Conservation (phyloP, 2,797 vertebrate species). For the Gallinago nigripennis region DNA sequence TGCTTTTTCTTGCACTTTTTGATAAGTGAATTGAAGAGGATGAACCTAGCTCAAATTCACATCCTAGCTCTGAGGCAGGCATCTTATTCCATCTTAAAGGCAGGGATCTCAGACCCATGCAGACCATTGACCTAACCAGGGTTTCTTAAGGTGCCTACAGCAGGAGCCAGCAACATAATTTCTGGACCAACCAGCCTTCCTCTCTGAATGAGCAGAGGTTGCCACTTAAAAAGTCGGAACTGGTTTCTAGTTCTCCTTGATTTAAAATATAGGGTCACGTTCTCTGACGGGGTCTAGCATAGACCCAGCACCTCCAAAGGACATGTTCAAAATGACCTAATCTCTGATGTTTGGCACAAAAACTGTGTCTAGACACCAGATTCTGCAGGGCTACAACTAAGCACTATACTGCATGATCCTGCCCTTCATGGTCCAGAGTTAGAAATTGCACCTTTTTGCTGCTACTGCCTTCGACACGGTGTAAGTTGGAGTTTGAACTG, state of each 20-base stretch:
- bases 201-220: not conserved
- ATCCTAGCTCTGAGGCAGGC: not conserved
- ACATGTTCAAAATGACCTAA: not conserved
- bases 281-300: not conserved
- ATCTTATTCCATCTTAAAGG: not conserved
- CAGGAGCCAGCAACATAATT: rapidly evolving
- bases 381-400: not conserved
- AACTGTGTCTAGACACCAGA: not conserved
- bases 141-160: not conserved
- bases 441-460: not conserved
- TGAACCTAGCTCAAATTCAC: not conserved
- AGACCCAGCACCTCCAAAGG: not conserved
- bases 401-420: rapidly evolving
- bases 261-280: not conserved
- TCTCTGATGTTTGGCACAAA: not conserved
- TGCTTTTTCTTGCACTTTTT: not conserved
- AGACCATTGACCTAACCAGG: not conserved
- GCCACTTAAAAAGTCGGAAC: not conserved
- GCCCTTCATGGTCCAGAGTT: not conserved
- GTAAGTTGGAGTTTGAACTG: not conserved
- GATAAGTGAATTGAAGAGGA: not conserved
- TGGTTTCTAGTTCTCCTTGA: not conserved
- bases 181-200: not conserved
- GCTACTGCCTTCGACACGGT: rapidly evolving
- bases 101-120: not conserved